A percentile compares a stretch with the other conserved stretches of the same genome.
Conservation (phyloP, 2,888 invertebrate species). For the Formica aserva region DNA sequence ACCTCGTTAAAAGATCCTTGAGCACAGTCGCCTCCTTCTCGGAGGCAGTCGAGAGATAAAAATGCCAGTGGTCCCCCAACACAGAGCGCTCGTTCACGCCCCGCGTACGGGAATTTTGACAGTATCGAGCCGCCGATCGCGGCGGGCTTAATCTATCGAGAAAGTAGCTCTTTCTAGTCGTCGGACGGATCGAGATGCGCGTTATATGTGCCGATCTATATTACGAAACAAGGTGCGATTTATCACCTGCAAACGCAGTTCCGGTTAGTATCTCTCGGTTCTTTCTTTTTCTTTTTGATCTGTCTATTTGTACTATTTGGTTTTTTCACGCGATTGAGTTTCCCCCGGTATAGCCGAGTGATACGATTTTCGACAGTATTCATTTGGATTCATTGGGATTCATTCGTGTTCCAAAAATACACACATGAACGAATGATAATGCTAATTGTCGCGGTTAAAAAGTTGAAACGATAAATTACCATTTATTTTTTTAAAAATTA, state of each 20-base stretch:
- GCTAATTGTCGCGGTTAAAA: background rate
- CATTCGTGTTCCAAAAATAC: conserved; percentile 42
- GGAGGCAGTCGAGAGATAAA: conserved; percentile 62
- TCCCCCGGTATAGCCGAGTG: conserved; percentile 40
- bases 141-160: conserved; percentile 58
- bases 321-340: conserved; percentile 76
- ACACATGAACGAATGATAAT: conserved; percentile 26
- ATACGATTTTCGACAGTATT: conserved; percentile 55
- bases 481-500: conserved; percentile 1
- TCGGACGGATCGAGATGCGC: conserved; percentile 58
- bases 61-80: conserved; percentile 64
- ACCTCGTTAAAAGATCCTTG: conserved; percentile 59
- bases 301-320: conserved; percentile 12
- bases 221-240: conserved; percentile 76
- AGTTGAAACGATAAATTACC: background rate
- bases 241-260: conserved; percentile 71
- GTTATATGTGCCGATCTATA: conserved; percentile 78
- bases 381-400: conserved; percentile 59
- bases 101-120: conserved; percentile 72
- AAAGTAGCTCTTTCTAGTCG: conserved; percentile 56
- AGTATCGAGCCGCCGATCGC: conserved; percentile 75
- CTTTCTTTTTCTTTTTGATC: conserved; percentile 50
- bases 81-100: conserved; percentile 74
- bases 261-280: conserved; percentile 6
- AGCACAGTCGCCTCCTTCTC: conserved; percentile 44